Evolutionary conservation across 2,888 invertebrate genomes (phyloP).

Genomic region (Mermis nigrescens): DNA sequence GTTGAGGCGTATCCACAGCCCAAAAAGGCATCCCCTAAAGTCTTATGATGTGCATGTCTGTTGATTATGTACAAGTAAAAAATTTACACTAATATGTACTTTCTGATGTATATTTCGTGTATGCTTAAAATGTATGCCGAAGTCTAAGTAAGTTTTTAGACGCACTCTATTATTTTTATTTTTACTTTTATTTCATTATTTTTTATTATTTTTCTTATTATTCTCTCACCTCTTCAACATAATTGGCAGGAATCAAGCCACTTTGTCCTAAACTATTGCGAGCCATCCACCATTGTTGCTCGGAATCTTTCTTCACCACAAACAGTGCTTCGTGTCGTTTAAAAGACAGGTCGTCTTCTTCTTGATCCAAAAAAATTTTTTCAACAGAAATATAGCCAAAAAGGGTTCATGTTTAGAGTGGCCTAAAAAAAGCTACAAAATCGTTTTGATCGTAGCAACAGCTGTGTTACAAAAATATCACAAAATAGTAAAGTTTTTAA

Average conservation of each 20-base stretch:
- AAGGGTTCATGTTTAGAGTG: neutral
- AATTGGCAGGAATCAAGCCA: slow-evolving; percentile 88
- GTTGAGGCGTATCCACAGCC: no score
- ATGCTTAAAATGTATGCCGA: no score
- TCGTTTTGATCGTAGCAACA: neutral
- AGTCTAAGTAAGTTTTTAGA: no score
- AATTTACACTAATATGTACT: no score
- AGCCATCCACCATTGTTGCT: slow-evolving; percentile 98
- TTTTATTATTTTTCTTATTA: neutral
- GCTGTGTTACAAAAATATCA: no score
- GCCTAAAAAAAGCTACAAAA: neutral
- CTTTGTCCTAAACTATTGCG: slow-evolving; percentile 62
- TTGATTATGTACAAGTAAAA: no score
- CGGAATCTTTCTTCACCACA: slow-evolving; percentile 65
- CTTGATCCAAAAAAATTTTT: slow-evolving; percentile 42
- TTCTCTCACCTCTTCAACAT: slow-evolving; percentile 42
- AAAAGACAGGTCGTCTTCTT: slow-evolving; percentile 84
- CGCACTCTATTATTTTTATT: no score
- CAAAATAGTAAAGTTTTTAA: no score
- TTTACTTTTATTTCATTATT: no score
- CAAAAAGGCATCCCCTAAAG: no score
- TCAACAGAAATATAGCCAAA: neutral
- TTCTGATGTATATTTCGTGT: no score
- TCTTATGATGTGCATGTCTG: no score
- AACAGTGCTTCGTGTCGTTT: slow-evolving; percentile 77